Conservation (phyloP, 2,888 invertebrate species). For the Leucoptera coffeella region DNA sequence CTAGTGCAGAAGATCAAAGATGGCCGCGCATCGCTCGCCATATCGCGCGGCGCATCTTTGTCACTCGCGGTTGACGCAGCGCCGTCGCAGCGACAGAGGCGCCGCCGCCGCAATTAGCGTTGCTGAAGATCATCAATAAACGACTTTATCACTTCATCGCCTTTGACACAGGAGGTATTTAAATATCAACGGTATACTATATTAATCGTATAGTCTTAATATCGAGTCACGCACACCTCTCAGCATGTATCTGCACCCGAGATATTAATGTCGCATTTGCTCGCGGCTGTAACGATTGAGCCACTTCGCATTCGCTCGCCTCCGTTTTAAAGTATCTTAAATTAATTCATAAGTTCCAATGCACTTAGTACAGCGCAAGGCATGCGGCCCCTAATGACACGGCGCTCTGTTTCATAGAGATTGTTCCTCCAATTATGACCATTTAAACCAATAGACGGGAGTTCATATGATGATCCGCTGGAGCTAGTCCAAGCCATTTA, state of each 20-base stretch:
- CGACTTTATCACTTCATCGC: conserved; percentile 48
- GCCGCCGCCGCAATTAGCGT: conserved; percentile 48
- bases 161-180: conserved; percentile 31
- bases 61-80: conserved; percentile 30
- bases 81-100: conserved; percentile 22
- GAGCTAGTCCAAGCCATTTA: conserved; percentile 31
- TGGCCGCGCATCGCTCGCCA: conserved; percentile 19
- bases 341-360: too few species aligned
- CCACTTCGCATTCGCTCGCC: too few species aligned
- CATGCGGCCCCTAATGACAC: conserved; percentile 33
- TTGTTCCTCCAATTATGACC: conserved; percentile 37
- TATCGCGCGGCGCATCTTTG: conserved; percentile 40
- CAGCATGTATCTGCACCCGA: conserved; percentile 10
- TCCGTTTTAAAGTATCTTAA: too few species aligned
- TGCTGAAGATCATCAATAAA: conserved; percentile 49
- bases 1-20: conserved; percentile 33
- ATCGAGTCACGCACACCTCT: conserved; percentile 37
- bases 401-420: conserved; percentile 21
- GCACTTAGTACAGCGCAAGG: too few species aligned
- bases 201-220: conserved; percentile 35
- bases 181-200: conserved; percentile 27
- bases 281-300: too few species aligned
- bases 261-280: background rate
- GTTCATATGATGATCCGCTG: conserved; percentile 25
- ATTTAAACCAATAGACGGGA: conserved; percentile 30